Evolutionary conservation across 2,797 vertebrate genomes (phyloP).

Genomic region (Bucorvus abyssinicus): DNA sequence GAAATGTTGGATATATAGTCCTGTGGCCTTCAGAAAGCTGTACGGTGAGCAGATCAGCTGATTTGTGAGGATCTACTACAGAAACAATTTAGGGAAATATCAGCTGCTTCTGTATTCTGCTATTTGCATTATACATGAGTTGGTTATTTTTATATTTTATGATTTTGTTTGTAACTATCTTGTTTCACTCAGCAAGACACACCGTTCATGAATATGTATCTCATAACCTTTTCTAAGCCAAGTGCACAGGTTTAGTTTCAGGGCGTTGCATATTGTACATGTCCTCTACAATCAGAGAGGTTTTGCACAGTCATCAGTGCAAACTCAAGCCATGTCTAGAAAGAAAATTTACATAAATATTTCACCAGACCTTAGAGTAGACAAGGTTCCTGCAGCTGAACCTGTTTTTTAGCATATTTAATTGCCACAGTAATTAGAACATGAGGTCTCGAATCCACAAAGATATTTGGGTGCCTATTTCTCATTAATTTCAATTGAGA

Average conservation of each 20-base stretch:
- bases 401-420: conserved; percentile 60
- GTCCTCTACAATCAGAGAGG: not conserved
- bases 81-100: not conserved
- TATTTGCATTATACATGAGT: not conserved
- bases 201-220: not conserved
- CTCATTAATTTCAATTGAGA: conserved; percentile 61
- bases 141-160: not conserved
- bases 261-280: not conserved
- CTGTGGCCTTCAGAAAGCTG: not conserved
- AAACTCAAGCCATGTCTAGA: conserved; percentile 53
- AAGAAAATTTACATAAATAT: conserved; percentile 66
- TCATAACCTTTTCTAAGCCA: not conserved
- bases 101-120: not conserved
- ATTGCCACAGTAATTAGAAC: conserved; percentile 66
- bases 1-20: not conserved
- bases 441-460: conserved; percentile 57
- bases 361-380: conserved; percentile 24
- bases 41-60: not conserved
- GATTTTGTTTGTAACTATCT: not conserved
- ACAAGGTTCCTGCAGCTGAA: conserved; percentile 36
- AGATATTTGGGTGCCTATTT: conserved; percentile 54
- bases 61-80: not conserved
- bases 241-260: conserved; percentile 3
- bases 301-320: conserved; percentile 52
- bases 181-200: not conserved